Conservation (phyloP, 2,888 invertebrate species). For the Scaeva pyrastri region DNA sequence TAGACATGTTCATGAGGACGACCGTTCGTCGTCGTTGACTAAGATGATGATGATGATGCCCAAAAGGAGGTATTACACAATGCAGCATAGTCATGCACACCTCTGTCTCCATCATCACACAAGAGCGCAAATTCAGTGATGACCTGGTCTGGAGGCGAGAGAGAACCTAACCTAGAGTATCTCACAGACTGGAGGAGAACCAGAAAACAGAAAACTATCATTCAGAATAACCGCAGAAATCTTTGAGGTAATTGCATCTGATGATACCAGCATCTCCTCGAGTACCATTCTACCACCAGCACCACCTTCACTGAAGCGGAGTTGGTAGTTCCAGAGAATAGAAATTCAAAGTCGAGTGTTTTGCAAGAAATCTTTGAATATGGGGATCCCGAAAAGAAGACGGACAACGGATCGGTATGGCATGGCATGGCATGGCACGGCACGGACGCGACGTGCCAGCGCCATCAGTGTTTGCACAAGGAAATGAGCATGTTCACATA, state of each 20-base stretch:
- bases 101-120: no score
- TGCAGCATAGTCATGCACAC: constrained; percentile 67
- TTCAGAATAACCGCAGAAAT: constrained; percentile 60
- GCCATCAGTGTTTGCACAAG: constrained; percentile 66
- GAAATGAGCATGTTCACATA: constrained; percentile 67
- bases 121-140: constrained; percentile 1
- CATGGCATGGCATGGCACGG: no score
- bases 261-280: constrained; percentile 50
- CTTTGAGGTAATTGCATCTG: constrained; percentile 66
- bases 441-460: constrained; percentile 71
- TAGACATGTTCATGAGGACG: constrained; percentile 67
- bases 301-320: not conserved
- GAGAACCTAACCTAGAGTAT: constrained; percentile 23
- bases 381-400: constrained; percentile 59
- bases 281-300: not conserved
- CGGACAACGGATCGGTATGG: no score
- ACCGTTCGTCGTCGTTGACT: constrained; percentile 5
- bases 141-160: not conserved
- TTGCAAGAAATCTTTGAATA: constrained; percentile 17
- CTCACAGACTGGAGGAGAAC: no score
- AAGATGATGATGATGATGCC: constrained; percentile 65
- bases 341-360: not conserved
- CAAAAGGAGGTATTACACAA: constrained; percentile 72
- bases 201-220: constrained; percentile 43
- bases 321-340: constrained; percentile 32